phyloP scores from a whole-genome alignment of 2,113 vertebrate species.

The Colius striatus region DNA sequence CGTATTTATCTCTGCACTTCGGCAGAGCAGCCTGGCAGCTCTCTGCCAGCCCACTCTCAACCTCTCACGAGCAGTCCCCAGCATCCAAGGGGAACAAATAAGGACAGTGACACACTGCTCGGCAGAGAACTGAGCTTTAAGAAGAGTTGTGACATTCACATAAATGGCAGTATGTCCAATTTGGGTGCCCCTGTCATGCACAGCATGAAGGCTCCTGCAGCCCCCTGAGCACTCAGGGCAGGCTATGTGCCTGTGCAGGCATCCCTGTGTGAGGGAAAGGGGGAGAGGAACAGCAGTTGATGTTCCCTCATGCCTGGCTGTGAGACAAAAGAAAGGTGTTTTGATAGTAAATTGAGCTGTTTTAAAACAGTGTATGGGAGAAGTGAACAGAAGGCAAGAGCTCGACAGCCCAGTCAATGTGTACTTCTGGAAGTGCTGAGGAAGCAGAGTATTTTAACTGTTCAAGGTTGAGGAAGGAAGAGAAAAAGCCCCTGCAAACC shows the following conservation, averaged over 20 bases:
- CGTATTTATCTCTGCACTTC: neutral
- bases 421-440: neutral
- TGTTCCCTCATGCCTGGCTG: neutral
- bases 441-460: neutral
- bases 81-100: rapidly evolving
- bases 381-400: neutral
- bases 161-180: neutral
- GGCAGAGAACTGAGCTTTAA: neutral
- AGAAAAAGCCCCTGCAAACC: neutral
- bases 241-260: neutral
- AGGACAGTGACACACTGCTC: too few species aligned
- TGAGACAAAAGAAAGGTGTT: neutral
- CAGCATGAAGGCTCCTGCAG: neutral
- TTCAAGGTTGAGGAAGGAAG: neutral
- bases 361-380: neutral
- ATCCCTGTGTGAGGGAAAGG: too few species aligned
- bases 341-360: too few species aligned
- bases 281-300: neutral
- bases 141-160: neutral
- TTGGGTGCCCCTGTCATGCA: neutral
- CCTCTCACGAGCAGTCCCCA: too few species aligned
- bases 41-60: neutral
- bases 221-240: neutral
- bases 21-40: neutral
- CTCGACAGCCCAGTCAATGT: neutral